Conservation (phyloP, 2,113 vertebrate species). For the Rhinichthys klamathensis region DNA sequence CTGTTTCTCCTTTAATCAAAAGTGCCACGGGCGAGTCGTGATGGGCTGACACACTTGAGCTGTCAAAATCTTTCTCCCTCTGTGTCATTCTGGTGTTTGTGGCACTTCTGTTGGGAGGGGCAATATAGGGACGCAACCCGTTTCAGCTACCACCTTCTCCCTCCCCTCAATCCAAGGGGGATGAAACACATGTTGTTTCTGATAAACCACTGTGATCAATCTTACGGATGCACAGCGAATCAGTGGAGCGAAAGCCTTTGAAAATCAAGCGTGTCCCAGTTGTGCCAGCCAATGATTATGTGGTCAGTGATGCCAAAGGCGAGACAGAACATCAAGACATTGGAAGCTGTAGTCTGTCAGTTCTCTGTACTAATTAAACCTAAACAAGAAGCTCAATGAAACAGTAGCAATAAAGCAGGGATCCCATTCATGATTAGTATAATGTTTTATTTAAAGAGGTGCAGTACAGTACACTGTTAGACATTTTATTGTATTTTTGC, state of each 20-base stretch:
- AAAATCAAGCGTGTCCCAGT: conserved; percentile 81
- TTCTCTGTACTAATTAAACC: conserved; percentile 80
- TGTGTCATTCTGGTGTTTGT: conserved; percentile 54
- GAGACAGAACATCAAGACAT: conserved; percentile 79
- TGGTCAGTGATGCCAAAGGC: conserved; percentile 81
- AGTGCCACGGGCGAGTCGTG: conserved; percentile 70
- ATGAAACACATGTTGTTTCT: conserved; percentile 80
- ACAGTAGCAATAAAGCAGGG: conserved; percentile 63
- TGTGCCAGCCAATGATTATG: conserved; percentile 79
- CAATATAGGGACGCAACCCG: conserved; percentile 74
- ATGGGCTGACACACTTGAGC: conserved; percentile 67
- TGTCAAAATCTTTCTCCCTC: conserved; percentile 67
- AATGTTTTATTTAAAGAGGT: not conserved
- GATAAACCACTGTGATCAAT: conserved; percentile 85
- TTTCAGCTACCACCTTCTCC: conserved; percentile 72
- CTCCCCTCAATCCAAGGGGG: conserved; percentile 66
- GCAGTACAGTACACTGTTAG: no score
- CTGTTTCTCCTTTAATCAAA: conserved; percentile 71
- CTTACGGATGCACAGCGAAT: conserved; percentile 80
- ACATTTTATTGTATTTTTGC: no score
- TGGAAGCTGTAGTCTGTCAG: conserved; percentile 71
- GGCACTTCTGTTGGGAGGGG: conserved; percentile 64
- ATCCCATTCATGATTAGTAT: conserved; percentile 10
- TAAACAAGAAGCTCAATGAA: conserved; percentile 68
- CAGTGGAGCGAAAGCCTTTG: conserved; percentile 79